Evolutionary conservation across 2,888 invertebrate species (phyloP), one percentile per base, ranked within the genome.

Genomic region (Lasioglossum villosulum): DNA sequence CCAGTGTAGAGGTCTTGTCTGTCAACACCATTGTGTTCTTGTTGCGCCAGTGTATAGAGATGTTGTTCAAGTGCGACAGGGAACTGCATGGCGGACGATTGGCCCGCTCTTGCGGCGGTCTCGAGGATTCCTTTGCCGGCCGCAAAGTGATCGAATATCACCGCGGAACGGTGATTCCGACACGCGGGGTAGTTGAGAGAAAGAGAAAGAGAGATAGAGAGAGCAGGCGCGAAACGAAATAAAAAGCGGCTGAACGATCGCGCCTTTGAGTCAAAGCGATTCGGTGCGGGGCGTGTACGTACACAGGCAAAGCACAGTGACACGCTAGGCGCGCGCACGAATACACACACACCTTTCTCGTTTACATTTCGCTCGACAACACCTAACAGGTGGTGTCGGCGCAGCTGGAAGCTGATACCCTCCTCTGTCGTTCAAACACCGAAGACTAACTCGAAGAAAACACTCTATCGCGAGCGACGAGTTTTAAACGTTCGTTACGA

Each of bases 321-420:
- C 56, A 56, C 56, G 56, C n/a, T 37, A 56, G 56, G 14, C 66
- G 30, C 16, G 45, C 73, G 52, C 75, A 72, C 16, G 16, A 4
- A 0, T 0, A 80, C 75, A 16, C 74, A 86, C 81, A n/a, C 80
- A 73, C 74, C 42, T 42, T 72, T 42, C 78, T 81, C 82, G 88
- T 90, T 86, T 88, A 82, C 85, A 88, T 86, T 86, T 79, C 90
- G 77, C 82, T 83, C 80, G 83, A 78, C 88, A 86, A 84, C 89
- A 88, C 88, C 90, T 90, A 89, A 84, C 86, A 80, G 83, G 83
- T 84, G 73, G 78, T 81, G 80, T 82, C 88, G 84, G 80, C 76
- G 52, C 80, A 48, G 73, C 59, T 77, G 80, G 70, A 86, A 84
- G 75, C 75, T 71, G 82, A 88, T 84, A 80, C 75, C 71, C 63